phyloP scores from a whole-genome alignment of 2,113 vertebrate species.

The Lophius piscatorius region DNA sequence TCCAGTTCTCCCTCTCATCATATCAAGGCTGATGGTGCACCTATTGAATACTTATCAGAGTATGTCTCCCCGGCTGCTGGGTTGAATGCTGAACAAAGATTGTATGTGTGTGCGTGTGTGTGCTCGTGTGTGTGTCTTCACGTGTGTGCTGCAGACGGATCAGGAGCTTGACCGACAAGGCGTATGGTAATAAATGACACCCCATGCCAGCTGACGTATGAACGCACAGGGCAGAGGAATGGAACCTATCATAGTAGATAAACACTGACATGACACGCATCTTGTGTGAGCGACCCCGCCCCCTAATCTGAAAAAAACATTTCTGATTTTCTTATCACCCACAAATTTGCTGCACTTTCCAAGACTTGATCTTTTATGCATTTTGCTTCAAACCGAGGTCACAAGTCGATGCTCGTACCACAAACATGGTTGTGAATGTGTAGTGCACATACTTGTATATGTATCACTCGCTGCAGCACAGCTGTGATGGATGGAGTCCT shows the following conservation, averaged over 20 bases:
- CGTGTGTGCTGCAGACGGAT: slow-evolving; percentile 57
- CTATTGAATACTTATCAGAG: slow-evolving; percentile 53
- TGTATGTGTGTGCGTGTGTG: slow-evolving; percentile 20
- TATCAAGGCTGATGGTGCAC: slow-evolving; percentile 17
- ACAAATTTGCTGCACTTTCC: background rate
- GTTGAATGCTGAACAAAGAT: slow-evolving; percentile 60
- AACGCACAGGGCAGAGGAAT: slow-evolving; percentile 32
- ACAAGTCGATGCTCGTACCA: too few relatives aligned
- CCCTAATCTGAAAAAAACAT: slow-evolving; percentile 8
- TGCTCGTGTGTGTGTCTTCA: background rate
- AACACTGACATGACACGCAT: slow-evolving; percentile 43
- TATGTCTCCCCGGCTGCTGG: slow-evolving; percentile 26
- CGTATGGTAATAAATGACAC: slow-evolving; percentile 69
- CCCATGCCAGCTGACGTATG: slow-evolving; percentile 33
- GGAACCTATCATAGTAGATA: slow-evolving; percentile 53
- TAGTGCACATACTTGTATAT: too few relatives aligned
- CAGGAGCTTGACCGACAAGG: slow-evolving; percentile 63
- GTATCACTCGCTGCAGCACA: slow-evolving; percentile 3
- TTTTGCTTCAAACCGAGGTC: slow-evolving; percentile 1
- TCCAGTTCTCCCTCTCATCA: slow-evolving; percentile 1
- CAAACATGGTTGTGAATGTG: too few relatives aligned
- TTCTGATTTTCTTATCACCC: background rate
- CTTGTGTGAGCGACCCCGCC: slow-evolving; percentile 34
- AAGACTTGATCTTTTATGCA: background rate
- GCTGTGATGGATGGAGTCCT: slow-evolving; percentile 66